These are phyloP conservation scores for Triplophysa rosa DNA, from an alignment of 2,113 vertebrate species.

Conservation along the genomic window DNA sequence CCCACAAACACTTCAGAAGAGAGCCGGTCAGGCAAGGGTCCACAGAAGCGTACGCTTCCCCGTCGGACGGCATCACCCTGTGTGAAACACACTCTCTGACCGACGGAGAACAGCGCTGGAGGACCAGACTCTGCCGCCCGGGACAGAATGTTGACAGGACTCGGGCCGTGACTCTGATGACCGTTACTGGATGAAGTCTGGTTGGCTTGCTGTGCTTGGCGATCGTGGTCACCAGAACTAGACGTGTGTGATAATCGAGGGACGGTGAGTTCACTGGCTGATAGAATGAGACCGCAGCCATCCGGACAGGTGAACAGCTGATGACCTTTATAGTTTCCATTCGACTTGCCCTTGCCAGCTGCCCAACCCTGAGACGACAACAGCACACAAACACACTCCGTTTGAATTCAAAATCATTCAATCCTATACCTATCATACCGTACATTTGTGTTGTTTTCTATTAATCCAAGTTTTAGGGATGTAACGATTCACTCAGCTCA, in stretches of 20 bases:
- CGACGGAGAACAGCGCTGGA: slow-evolving; percentile 24
- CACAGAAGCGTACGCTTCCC: slow-evolving; percentile 71
- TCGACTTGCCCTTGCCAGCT: slow-evolving; percentile 65
- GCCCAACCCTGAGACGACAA: slow-evolving; percentile 60
- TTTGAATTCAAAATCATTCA: too few relatives aligned
- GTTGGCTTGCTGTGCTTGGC: background rate
- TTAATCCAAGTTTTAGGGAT: too few relatives aligned
- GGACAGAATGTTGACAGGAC: slow-evolving; percentile 51
- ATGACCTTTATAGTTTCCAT: slow-evolving; percentile 73
- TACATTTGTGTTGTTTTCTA: too few relatives aligned
- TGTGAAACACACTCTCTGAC: slow-evolving; percentile 69
- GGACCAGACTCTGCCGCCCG: slow-evolving; percentile 54
- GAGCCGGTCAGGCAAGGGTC: slow-evolving; percentile 56
- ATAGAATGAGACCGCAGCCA: slow-evolving; percentile 73
- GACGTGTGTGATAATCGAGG: slow-evolving; percentile 48
- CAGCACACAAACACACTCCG: background rate
- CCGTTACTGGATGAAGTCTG: slow-evolving; percentile 12
- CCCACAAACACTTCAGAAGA: slow-evolving; percentile 61
- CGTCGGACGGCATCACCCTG: slow-evolving; percentile 42
- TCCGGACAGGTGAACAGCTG: slow-evolving; percentile 76
- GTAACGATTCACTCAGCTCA: too few relatives aligned
- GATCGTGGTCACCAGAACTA: slow-evolving; percentile 32
- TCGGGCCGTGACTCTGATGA: slow-evolving; percentile 21
- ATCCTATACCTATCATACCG: too few relatives aligned
- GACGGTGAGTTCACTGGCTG: slow-evolving; percentile 60